Conservation (phyloP, 2,113 vertebrate genomes). For the Trochalopteron elliotii region DNA sequence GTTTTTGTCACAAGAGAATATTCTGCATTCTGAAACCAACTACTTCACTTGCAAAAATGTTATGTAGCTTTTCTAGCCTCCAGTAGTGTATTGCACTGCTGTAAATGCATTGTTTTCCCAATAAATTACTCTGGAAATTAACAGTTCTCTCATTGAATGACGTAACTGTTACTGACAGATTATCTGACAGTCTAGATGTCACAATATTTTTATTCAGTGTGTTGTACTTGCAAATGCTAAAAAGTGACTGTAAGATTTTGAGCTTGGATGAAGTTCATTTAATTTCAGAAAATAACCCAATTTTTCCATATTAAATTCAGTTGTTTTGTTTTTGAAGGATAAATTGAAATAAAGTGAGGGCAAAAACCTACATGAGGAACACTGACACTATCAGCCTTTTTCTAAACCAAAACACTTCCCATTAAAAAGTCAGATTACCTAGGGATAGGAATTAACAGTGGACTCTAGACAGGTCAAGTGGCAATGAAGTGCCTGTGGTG, state of each 20-base stretch:
- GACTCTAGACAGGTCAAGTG: neutral
- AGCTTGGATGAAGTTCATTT: conserved; percentile 36
- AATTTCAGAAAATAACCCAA: conserved; percentile 24
- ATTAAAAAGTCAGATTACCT: neutral
- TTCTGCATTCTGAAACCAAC: neutral
- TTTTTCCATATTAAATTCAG: neutral
- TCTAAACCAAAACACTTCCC: neutral
- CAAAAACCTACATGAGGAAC: neutral
- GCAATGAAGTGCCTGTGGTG: neutral
- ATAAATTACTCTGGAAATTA: conserved; percentile 48
- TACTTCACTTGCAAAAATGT: neutral
- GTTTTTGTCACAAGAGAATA: neutral
- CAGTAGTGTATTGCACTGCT: neutral
- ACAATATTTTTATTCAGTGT: conserved; percentile 63
- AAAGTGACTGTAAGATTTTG: conserved; percentile 44
- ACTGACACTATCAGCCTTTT: neutral
- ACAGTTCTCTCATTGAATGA: conserved; percentile 19
- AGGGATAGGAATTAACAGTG: neutral
- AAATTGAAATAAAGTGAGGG: neutral
- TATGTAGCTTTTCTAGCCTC: neutral
- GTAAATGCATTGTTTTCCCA: conserved; percentile 24
- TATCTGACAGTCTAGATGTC: conserved; percentile 49
- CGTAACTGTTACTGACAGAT: conserved; percentile 35
- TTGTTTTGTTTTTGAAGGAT: neutral
- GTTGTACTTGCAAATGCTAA: conserved; percentile 36